Evolutionary conservation across 2,113 vertebrate species (phyloP), one percentile per base, ranked within the genome.

Genomic region (Glaucidium brasilianum): DNA sequence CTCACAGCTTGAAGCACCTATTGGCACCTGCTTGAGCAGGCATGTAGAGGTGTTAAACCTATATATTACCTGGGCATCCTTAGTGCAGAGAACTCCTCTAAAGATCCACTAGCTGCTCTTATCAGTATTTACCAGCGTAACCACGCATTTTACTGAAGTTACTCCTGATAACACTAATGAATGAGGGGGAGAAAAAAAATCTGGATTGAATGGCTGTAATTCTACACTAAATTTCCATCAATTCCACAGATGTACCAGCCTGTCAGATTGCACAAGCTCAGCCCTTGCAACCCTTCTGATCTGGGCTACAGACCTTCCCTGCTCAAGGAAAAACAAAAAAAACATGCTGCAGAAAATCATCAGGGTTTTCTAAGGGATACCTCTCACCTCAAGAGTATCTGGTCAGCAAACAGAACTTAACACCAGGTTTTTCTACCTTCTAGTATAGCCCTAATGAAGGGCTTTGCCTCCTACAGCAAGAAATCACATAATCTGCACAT

Each of bases 381-480:
- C 47, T 69, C 73, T 91, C 45, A n/a, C 41, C 45, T 90, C 27
- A 15, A 53, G 47, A 52, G 26, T 39, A 89, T n/a, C 73, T 77
- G 52, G 64, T 73, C 88, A 86, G 79, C 75, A 92, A 88, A 78
- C 29, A 81, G 47, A 85, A 74, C 7, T 72, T 34, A 55, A 29
- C 45, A 86, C 7, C 13, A 23, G 47, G 12, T 39, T 89, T 81
- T 85, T n/a, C 45, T 71, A 67, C n/a, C 71, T 68, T 39, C 78
- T 87, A 21, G 37, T 71, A 43, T 1, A 87, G 82, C 26, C 78
- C 50, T 74, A 72, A 83, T 34, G 73, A 96, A 95, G 41, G 81
- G 66, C 43, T 95, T 92, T 94, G 50, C 55, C 25, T 94, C 72
- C 45, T 72, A 30, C 78, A 93, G 85, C 49, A 92, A n/a, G 39